Evolutionary conservation across 2,113 vertebrate species (phyloP), one percentile per base, ranked within the genome.

Genomic region (Poeciliopsis prolifica): DNA sequence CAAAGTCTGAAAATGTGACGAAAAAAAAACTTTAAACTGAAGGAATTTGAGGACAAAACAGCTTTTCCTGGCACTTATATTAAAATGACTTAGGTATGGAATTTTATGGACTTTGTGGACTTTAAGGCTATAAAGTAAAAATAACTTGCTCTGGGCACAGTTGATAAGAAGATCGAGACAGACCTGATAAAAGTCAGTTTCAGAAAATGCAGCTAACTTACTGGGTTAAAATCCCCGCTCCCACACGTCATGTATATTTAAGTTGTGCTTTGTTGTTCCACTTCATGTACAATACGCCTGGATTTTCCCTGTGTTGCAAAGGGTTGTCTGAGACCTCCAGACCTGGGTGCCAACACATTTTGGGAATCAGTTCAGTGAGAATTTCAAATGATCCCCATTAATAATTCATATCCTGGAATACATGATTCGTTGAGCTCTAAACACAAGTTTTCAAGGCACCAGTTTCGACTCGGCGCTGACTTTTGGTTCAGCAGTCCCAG

Each of bases 281-380:
- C 84, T 92, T 87, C 71, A 72, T 82, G 87, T 89, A 88, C 88
- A 87, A 91, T 91, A 79, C 83, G 87, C 80, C 84, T 75, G 72
- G 65, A 74, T 89, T 87, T 87, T 85, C 85, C 86, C 85, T 84
- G 84, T 86, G 91, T 90, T 89, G 89, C 86, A 78, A 83, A 83
- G 78, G 17, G 78, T 85, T 89, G 89, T 81, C 82, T 77, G 87
- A 92, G 91, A 94, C 92, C 91, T 90, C 86, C 83, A 87, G 88
- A 93, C 91, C 91, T 82, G 82, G 31, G 84, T 90, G 90, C 91
- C 87, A 93, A 85, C 90, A 89, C 85, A 89, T 89, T 94, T 93
- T 93, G 90, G 92, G 87, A 93, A 92, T 87, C 89, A 89, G 86
- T 92, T 94, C 92, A 92, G 87, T 94, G 87, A 91, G 94, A 94